Evolutionary conservation across 2,797 vertebrate species (phyloP).

Genomic region (Chiloscyllium punctatum): DNA sequence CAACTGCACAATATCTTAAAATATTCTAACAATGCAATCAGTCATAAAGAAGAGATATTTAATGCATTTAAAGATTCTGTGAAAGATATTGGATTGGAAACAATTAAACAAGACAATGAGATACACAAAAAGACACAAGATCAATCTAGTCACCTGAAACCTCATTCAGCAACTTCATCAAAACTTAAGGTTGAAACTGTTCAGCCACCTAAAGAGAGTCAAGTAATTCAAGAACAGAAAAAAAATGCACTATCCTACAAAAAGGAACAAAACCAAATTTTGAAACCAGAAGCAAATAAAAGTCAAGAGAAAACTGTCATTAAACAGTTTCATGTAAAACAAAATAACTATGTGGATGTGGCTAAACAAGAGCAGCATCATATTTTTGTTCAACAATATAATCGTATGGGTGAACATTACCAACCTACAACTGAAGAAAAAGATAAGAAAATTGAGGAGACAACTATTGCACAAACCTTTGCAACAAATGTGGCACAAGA

Average conservation of each 20-base stretch:
- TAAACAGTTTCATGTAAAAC: constrained; percentile 47
- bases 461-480: constrained; percentile 40
- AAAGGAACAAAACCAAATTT: constrained; percentile 36
- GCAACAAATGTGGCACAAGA: constrained; percentile 42
- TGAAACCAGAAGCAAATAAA: constrained; percentile 53
- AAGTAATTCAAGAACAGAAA: constrained; percentile 45
- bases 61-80: constrained; percentile 46
- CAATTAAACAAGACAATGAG: constrained; percentile 51
- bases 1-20: constrained; percentile 51
- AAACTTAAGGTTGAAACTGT: constrained; percentile 53
- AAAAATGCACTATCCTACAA: constrained; percentile 46
- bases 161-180: constrained; percentile 57
- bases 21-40: constrained; percentile 48
- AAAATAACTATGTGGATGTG: constrained; percentile 43
- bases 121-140: constrained; percentile 48
- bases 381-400: constrained; percentile 42
- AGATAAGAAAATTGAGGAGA: constrained; percentile 49
- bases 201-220: constrained; percentile 47
- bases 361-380: constrained; percentile 46
- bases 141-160: constrained; percentile 48
- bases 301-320: constrained; percentile 48
- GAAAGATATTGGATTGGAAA: constrained; percentile 47
- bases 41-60: constrained; percentile 45
- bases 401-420: constrained; percentile 40
- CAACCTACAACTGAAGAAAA: constrained; percentile 45